Conservation (phyloP, 2,797 vertebrate genomes). For the Lagothrix lagotricha region DNA sequence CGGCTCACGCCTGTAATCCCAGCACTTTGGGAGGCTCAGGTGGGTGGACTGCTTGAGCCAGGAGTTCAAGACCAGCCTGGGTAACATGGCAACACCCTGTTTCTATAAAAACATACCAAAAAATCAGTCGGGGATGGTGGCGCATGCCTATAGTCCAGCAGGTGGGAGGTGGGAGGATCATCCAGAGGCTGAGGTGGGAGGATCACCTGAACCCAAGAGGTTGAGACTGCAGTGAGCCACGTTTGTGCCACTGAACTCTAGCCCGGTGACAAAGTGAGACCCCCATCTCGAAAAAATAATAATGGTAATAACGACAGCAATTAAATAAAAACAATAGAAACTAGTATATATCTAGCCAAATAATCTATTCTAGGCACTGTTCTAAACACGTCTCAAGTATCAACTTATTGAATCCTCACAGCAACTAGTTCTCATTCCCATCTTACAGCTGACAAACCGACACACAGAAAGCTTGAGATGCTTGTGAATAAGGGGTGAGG, state of each 20-base stretch:
- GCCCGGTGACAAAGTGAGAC: not conserved
- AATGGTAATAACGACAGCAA: not conserved
- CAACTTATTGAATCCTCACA: not conserved
- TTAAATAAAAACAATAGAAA: slow-evolving; percentile 1
- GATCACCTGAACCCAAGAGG: not conserved
- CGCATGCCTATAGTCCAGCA: not conserved
- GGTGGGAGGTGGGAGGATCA: no score
- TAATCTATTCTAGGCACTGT: not conserved
- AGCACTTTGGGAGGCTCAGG: not conserved
- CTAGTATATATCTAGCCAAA: not conserved
- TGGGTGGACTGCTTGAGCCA: not conserved
- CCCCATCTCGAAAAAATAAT: not conserved
- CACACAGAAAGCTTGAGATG: not conserved
- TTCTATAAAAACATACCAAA: not conserved
- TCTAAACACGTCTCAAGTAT: not conserved
- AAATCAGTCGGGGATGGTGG: not conserved
- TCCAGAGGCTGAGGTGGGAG: not conserved
- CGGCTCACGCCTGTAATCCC: not conserved
- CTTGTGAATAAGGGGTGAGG: not conserved
- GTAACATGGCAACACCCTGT: not conserved
- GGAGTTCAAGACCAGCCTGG: not conserved
- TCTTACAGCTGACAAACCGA: not conserved
- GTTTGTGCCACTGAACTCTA: not conserved
- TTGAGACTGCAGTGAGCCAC: not conserved
- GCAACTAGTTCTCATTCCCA: not conserved